Evolutionary conservation across 2,888 invertebrate genomes (phyloP).

Genomic region (Lypha dubia): DNA sequence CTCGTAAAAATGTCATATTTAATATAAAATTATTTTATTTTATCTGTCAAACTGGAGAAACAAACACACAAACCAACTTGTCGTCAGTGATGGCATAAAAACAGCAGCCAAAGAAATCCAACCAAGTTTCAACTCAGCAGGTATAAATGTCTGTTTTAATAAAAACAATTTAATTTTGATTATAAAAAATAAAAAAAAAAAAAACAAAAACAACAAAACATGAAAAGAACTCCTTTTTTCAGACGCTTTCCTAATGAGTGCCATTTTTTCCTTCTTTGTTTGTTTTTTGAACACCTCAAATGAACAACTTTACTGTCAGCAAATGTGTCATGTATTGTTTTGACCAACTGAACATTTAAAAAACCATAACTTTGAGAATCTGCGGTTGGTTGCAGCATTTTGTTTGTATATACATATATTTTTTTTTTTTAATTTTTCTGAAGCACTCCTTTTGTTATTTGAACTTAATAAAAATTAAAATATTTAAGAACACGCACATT

Average conservation of each 20-base stretch:
- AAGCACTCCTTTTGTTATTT: constrained; percentile 43
- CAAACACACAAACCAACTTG: background rate
- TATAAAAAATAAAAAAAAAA: background rate
- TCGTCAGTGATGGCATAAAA: background rate
- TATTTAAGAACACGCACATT: constrained; percentile 61
- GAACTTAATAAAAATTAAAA: constrained; percentile 38
- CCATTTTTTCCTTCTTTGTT: constrained; percentile 14
- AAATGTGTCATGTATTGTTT: constrained; percentile 64
- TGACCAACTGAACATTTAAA: constrained; percentile 68
- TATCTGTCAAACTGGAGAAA: background rate
- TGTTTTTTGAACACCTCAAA: constrained; percentile 30
- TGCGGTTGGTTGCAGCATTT: constrained; percentile 13
- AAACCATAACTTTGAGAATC: constrained; percentile 58
- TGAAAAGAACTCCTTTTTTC: constrained; percentile 11
- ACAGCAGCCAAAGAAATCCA: constrained; percentile 12
- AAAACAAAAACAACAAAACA: background rate
- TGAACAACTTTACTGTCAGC: constrained; percentile 57
- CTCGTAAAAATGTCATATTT: constrained; percentile 70
- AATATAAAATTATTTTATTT: constrained; percentile 61
- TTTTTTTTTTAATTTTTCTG: constrained; percentile 28
- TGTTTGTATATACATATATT: background rate
- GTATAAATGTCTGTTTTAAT: constrained; percentile 58
- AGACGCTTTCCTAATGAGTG: constrained; percentile 57
- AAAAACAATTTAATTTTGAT: constrained; percentile 38
- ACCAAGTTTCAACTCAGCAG: constrained; percentile 52